Evolutionary conservation across 2,888 invertebrate species (phyloP), one percentile per base, ranked within the genome.

Genomic region (Anagyrus pseudococci): DNA sequence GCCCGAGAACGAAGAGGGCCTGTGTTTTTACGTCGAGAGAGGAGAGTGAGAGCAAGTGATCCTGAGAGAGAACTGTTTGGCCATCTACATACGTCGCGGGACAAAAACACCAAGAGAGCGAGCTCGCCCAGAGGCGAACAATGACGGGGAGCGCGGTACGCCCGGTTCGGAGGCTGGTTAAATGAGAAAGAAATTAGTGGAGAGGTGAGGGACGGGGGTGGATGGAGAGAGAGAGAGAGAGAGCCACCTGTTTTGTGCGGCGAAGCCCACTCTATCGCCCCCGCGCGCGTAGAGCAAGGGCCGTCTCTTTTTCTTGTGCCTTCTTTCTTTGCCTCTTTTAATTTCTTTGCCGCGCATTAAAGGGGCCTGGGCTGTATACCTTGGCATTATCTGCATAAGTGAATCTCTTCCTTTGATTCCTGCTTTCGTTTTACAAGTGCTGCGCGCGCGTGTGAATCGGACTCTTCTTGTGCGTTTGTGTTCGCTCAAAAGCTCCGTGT

Each of bases 151-250:
- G 68, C 67, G 71, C 70, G 71, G n/a, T 61, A 68, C 69, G 70
- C 67, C 54, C 63, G 61, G 55, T n/a, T n/a, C n/a, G 58, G 50
- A 50, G 50, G 62, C 67, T 66, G 61, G 70, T 71, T 74, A 76
- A 75, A 77, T 69, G 72, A 75, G 71, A 70, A 70, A 71, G 71
- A 75, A 76, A 78, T 77, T 75, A 77, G 73, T 74, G 73, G 74
- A 75, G 77, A 73, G 73, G 72, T 69, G 77, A 74, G 71, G 75
- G 77, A 76, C 68, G 70, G 72, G 74, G 66, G 69, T 69, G 66
- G 65, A 62, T 71, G 75, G 77, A 76, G 75, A 77, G 78, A 77
- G 69, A 69, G 54, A 43, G 41, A 15, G 33, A 37, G 40, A 23
- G 7, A 25, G 4, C 13, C 13, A n/a, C 41, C n/a, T 33, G 4